These are phyloP conservation scores for Tamandua tetradactyla DNA, from an alignment of 2,797 vertebrate species.

Conservation along the genomic window DNA sequence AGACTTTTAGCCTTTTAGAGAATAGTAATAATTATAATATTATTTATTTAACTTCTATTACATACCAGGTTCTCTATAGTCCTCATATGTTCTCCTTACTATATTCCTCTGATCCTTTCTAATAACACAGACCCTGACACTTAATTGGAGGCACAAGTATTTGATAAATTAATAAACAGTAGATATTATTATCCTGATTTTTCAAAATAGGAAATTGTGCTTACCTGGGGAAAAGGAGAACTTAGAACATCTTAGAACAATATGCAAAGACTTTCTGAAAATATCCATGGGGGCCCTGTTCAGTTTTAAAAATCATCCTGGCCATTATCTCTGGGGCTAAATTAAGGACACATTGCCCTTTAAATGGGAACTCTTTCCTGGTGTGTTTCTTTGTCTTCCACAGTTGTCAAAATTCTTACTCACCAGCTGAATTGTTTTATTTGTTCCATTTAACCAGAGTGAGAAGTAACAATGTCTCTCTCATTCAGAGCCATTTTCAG, in stretches of 20 bases:
- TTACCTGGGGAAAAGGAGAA: neutral
- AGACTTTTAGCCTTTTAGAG: neutral
- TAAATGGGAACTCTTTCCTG: neutral
- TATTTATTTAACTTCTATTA: neutral
- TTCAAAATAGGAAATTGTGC: neutral
- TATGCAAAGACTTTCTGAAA: neutral
- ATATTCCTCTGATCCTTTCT: neutral
- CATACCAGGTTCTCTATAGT: neutral
- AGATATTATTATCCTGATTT: neutral
- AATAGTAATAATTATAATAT: neutral
- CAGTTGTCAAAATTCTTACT: conserved; percentile 22
- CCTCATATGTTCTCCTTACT: neutral
- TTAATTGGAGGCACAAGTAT: neutral
- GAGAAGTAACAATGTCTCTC: neutral
- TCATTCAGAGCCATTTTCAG: neutral
- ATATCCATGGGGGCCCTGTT: neutral
- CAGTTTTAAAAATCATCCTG: conserved; percentile 7
- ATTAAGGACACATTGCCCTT: neutral
- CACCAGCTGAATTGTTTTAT: conserved; percentile 5
- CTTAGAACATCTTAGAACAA: neutral
- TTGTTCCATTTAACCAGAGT: neutral
- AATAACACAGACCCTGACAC: neutral
- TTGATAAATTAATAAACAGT: conserved; percentile 30
- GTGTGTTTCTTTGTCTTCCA: neutral
- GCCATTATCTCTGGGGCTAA: neutral